These are phyloP conservation scores for Chaenogobius annularis DNA, from an alignment of 2,113 vertebrate species.

Conservation along the genomic window DNA sequence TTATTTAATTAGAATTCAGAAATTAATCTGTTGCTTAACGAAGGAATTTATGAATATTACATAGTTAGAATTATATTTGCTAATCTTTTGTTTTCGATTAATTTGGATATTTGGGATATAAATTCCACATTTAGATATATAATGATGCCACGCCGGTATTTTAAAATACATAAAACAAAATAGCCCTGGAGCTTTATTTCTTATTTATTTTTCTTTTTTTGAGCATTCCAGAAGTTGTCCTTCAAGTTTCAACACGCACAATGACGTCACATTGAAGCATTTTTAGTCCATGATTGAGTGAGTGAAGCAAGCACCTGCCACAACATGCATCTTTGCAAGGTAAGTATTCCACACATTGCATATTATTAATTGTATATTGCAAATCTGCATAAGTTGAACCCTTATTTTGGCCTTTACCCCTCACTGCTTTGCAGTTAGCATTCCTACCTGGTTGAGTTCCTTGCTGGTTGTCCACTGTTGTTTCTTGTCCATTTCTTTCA, in stretches of 20 bases:
- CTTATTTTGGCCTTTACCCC: not conserved
- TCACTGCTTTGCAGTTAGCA: not conserved
- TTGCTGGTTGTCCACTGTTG: slow-evolving; percentile 17
- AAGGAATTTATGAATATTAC: not conserved
- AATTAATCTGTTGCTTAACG: not conserved
- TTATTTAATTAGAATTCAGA: not conserved
- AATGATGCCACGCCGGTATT: not conserved
- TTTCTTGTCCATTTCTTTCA: slow-evolving; percentile 11
- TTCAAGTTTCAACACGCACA: slow-evolving; percentile 48
- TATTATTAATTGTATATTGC: not conserved
- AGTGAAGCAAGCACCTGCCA: slow-evolving; percentile 14
- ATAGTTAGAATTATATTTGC: too few species aligned
- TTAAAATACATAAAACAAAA: not conserved
- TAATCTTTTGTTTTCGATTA: not conserved
- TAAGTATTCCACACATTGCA: slow-evolving; percentile 9
- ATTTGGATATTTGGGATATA: not conserved
- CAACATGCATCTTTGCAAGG: slow-evolving; percentile 24
- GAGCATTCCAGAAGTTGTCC: not conserved
- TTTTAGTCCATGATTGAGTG: not conserved
- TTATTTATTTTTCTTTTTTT: not conserved
- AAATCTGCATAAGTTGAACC: not conserved
- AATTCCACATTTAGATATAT: not conserved
- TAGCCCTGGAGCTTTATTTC: not conserved
- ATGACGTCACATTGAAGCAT: not conserved
- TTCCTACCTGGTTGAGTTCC: slow-evolving; percentile 47